Evolutionary conservation across 2,888 invertebrate genomes (phyloP).

Genomic region (Bhutanitis thaidina): DNA sequence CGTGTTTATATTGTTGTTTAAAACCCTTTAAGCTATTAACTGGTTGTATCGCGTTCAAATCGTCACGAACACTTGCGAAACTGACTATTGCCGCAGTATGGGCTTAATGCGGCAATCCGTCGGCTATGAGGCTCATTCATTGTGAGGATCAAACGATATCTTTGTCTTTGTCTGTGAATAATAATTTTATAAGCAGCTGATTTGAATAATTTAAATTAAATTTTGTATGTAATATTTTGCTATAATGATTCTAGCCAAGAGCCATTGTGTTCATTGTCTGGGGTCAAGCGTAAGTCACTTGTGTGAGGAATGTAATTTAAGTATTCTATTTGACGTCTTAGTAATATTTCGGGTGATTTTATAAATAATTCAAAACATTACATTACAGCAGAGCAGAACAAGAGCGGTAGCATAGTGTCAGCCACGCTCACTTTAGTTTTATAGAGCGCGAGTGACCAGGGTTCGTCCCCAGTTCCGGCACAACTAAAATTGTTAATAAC

Average conservation of each 20-base stretch:
- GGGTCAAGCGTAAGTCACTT: neutral
- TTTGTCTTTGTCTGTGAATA: neutral
- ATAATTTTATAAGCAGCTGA: conserved; percentile 2
- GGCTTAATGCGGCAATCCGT: conserved; percentile 25
- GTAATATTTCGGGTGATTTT: no score
- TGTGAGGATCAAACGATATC: conserved; percentile 10
- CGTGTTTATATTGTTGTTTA: conserved; percentile 69
- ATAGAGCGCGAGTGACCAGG: no score
- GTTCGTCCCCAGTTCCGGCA: no score
- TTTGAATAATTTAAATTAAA: conserved; percentile 15
- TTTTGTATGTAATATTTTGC: neutral
- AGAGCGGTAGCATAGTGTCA: no score
- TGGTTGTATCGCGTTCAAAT: conserved; percentile 44
- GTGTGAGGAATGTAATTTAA: no score
- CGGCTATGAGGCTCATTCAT: conserved; percentile 22
- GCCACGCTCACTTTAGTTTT: no score
- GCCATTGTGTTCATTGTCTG: neutral
- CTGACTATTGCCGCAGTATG: conserved; percentile 21
- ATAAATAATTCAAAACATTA: no score
- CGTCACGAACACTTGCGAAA: conserved; percentile 51
- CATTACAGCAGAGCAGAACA: no score
- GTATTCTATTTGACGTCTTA: no score
- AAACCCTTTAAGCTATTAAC: conserved; percentile 62
- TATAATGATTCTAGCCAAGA: neutral
- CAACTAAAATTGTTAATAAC: no score